Base-by-base conservation (phyloP, 2,797 vertebrate genomes). In the Notamacropus eugenii region DNA sequence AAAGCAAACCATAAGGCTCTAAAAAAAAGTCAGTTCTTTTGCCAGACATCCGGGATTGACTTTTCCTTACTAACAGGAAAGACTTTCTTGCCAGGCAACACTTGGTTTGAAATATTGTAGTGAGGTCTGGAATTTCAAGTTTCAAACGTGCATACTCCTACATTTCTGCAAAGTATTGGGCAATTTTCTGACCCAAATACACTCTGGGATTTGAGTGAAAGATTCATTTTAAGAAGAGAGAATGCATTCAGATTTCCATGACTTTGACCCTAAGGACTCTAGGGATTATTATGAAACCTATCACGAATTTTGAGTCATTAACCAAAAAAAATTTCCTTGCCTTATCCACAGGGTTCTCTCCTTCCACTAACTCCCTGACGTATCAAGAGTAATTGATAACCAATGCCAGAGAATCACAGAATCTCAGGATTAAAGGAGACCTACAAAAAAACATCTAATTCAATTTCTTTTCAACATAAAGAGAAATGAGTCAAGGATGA, bases 81-180 rank as follows among this genome's bases (percentile, higher is more conserved):
- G 95, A 90, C 91, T 96, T 97, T 97, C 97, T 96, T 94, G 96
- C 94, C 95, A 92, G 91, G 94, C 94, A 92, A 94, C 96, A 96
- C 96, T 90, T 95, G 93, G 96, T 98, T 97, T 97, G 96, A 96
- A 96, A 97, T 54, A 96, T 55, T 94, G 52, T n/a, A 93, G 40
- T 90, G 91, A 94, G 95, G 96, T 96, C 94, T 96, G 94, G 97
- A 97, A 96, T 97, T 96, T 97, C 96, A 94, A 94, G 96, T 97
- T 98, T 97, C 96, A 87, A 91, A 94, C 94, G 91, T 92, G 29
- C 82, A 59, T 6, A 31, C 50, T 59, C 93, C 55, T 62, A 87
- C 93, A 62, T 54, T 94, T 96, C 90, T 92, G 57, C 82, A 92
- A 52, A 91, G 58, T 50, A 40, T 94, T 92, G 94, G 91, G 94